Percentiles rank a stretch among this genome's conserved stretches.
Evolutionary conservation across 2,888 invertebrate genomes (phyloP).

Genomic region (Drosophila sordidula): DNA sequence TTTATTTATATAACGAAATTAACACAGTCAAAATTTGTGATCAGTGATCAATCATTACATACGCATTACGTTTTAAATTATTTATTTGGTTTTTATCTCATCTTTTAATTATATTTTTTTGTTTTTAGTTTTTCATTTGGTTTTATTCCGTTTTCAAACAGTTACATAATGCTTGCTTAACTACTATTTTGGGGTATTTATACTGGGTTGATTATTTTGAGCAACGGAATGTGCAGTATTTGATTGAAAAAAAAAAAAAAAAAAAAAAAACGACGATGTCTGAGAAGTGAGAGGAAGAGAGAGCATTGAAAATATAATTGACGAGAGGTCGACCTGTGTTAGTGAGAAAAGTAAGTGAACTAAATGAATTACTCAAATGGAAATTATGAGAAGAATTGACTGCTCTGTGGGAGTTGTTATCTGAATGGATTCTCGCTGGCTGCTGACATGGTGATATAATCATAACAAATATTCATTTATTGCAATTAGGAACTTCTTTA

Average conservation of each 20-base stretch:
- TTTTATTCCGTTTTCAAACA: conserved; percentile 50
- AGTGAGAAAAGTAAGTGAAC: neutral
- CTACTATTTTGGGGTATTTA: conserved; percentile 48
- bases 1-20: conserved; percentile 84
- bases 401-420: conserved; percentile 55
- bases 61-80: conserved; percentile 72
- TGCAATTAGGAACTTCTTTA: conserved; percentile 80
- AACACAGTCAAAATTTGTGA: conserved; percentile 85
- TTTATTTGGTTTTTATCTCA: conserved; percentile 36
- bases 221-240: conserved; percentile 57
- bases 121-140: conserved; percentile 19
- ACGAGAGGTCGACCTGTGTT: conserved; percentile 38
- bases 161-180: conserved; percentile 62
- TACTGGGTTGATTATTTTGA: conserved; percentile 56
- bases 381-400: conserved; percentile 55
- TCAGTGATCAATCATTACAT: conserved; percentile 84
- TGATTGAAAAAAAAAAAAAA: conserved; percentile 9
- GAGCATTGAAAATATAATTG: conserved; percentile 43
- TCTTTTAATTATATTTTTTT: conserved; percentile 14
- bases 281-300: conserved; percentile 6
- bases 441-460: conserved; percentile 47
- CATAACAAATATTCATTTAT: conserved; percentile 73
- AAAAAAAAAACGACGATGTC: neutral
- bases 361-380: conserved; percentile 15
- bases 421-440: conserved; percentile 30